These are phyloP conservation scores for Hycleus phaleratus DNA, from an alignment of 1,140 invertebrate species.

Conservation along the genomic window DNA sequence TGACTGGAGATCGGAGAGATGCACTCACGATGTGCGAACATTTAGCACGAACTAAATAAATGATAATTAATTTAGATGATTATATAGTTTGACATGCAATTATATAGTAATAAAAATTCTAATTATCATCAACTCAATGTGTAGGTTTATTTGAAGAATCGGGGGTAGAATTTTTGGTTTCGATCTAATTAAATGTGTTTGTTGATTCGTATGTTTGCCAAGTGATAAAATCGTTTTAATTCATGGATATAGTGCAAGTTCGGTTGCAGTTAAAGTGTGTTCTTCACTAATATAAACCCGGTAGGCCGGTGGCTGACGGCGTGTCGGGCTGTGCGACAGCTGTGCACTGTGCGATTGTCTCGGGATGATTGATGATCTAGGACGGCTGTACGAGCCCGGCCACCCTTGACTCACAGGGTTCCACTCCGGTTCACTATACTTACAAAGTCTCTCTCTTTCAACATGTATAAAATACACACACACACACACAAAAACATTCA, in stretches of 20 bases:
- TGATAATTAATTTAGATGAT: too few species aligned
- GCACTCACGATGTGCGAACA: too few species aligned
- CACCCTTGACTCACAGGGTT: conserved; percentile 34
- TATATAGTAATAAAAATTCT: too few species aligned
- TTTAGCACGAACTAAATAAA: too few species aligned
- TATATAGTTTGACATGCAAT: too few species aligned
- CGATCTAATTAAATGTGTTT: too few species aligned
- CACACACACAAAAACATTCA: too few species aligned
- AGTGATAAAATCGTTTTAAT: conserved; percentile 25
- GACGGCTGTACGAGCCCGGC: conserved; percentile 33
- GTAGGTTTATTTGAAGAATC: too few species aligned
- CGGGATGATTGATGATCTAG: conserved; percentile 41
- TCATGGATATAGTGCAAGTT: conserved; percentile 22
- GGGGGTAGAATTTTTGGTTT: too few species aligned
- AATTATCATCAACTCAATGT: too few species aligned
- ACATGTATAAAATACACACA: too few species aligned
- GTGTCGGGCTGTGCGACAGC: conserved; percentile 38
- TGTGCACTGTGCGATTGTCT: conserved; percentile 39
- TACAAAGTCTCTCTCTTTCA: conserved; percentile 16
- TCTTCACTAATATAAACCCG: conserved; percentile 24
- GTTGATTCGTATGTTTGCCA: conserved; percentile 11
- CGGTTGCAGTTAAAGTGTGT: conserved; percentile 21
- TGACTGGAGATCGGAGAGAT: too few species aligned
- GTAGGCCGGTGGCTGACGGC: conserved; percentile 33
- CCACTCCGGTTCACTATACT: conserved; percentile 31